phyloP scores from a whole-genome alignment of 2,113 vertebrate genomes.

The Sylvicapra grimmia region DNA sequence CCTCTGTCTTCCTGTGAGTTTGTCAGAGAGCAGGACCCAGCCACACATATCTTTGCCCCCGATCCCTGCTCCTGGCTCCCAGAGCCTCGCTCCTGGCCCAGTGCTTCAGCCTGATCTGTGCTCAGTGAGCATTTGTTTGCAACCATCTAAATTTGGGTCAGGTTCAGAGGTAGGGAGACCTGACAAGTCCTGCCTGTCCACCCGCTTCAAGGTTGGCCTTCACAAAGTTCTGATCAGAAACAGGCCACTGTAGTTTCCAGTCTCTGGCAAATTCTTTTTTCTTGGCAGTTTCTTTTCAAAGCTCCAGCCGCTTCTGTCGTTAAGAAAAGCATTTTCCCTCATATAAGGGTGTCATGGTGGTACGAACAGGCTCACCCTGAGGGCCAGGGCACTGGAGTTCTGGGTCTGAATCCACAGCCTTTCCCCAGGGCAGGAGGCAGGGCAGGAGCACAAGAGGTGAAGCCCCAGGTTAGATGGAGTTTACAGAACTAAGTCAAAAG shows the following conservation, averaged over 20 bases:
- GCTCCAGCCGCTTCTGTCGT: not conserved
- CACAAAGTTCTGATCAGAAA: not conserved
- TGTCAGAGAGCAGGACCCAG: not conserved
- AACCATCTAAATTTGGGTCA: not conserved
- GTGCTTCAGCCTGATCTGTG: not conserved
- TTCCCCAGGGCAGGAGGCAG: accelerated
- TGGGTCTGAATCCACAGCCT: too few species aligned
- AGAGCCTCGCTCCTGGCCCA: too few species aligned
- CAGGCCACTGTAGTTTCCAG: not conserved
- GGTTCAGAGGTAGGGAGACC: not conserved
- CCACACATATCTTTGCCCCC: not conserved
- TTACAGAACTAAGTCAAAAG: not conserved
- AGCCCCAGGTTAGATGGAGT: accelerated
- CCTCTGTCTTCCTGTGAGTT: not conserved
- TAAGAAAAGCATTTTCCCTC: not conserved
- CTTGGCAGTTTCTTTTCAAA: not conserved
- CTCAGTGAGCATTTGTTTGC: not conserved
- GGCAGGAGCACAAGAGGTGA: accelerated
- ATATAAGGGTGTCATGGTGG: accelerated
- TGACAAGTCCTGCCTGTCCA: accelerated
- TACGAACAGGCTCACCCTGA: too few species aligned
- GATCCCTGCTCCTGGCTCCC: not conserved
- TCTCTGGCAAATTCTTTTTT: not conserved
- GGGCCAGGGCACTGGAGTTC: not conserved
- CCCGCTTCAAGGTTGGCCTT: not conserved